phyloP scores from a whole-genome alignment of 2,113 vertebrate species.

The Alaudala cheleensis region DNA sequence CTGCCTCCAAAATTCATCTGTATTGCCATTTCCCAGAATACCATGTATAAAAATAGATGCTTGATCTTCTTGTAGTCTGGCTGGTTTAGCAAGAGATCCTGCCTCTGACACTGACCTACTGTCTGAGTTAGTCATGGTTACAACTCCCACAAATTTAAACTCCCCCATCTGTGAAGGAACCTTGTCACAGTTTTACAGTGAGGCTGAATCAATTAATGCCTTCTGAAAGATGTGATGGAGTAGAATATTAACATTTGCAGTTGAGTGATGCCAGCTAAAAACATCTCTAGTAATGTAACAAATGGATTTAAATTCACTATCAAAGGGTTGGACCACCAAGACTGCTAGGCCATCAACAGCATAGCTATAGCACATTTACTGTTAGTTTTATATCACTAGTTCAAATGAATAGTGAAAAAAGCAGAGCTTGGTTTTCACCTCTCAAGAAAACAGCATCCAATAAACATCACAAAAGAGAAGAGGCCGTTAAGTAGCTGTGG shows the following conservation, averaged over 20 bases:
- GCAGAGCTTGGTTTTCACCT: background rate
- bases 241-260: constrained; percentile 29
- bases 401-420: background rate
- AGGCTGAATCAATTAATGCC: constrained; percentile 51
- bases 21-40: background rate
- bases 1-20: background rate
- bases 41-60: background rate
- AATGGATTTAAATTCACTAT: background rate
- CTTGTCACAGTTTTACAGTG: constrained; percentile 28
- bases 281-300: background rate
- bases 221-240: constrained; percentile 12
- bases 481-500: background rate
- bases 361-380: background rate
- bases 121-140: constrained; percentile 45
- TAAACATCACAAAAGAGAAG: background rate
- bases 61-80: constrained; percentile 17
- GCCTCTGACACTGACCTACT: constrained; percentile 45
- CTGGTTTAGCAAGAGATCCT: constrained; percentile 28
- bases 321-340: background rate
- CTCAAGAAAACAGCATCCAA: background rate
- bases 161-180: constrained; percentile 46
- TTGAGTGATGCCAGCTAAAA: constrained; percentile 24
- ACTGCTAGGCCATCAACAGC: background rate
- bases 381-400: background rate
- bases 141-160: constrained; percentile 45